Evolutionary conservation across 1,140 invertebrate genomes (phyloP), one percentile per base, ranked within the genome.

Genomic region (Listronotus oregonensis): DNA sequence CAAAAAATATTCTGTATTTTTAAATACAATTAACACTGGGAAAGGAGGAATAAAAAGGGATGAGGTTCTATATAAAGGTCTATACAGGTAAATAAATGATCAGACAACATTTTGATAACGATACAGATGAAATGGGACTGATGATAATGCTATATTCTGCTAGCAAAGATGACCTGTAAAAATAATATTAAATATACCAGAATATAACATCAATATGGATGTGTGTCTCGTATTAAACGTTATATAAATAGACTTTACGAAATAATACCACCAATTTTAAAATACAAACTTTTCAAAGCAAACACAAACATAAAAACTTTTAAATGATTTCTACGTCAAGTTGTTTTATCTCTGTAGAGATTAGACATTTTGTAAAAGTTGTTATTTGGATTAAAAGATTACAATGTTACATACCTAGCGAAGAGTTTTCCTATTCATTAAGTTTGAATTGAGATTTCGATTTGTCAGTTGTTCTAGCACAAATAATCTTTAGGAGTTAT

Each of bases 401-500:
- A 27, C 21, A 27, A 3, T 3, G 21, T 27, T 5, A 27, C 21
- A 27, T 27, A 27, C 21, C 21, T 27, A 27, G 21, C 21, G 5
- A 27, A n/a, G 5, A 27, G 21, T 5, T 27, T 27, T 27, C n/a
- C 49, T 12, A 17, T 52, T 32, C 6, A 52, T 56, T 42, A 8
- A 17, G 52, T 39, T 57, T 44, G 31, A 12, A 37, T 10, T 44
- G 44, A 57, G 40, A 49, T 60, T 60, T 50, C 57, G 47, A 60
- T 60, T 50, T 60, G 57, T 50, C 15, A 49, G 37, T 37, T 50
- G 43, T 44, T 32, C 40, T 46, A 27, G n/a, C 18, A 14, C 49
- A 59, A 59, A 59, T 47, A 44, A 46, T 46, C 46, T 59, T 59
- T 39, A 49, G 27, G 44, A 39, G 44, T 59, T 59, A 59, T 39